Percentiles rank a stretch among this genome's conserved stretches.
Evolutionary conservation across 2,888 invertebrate genomes (phyloP).

Genomic region (Brassicogethes aeneus): DNA sequence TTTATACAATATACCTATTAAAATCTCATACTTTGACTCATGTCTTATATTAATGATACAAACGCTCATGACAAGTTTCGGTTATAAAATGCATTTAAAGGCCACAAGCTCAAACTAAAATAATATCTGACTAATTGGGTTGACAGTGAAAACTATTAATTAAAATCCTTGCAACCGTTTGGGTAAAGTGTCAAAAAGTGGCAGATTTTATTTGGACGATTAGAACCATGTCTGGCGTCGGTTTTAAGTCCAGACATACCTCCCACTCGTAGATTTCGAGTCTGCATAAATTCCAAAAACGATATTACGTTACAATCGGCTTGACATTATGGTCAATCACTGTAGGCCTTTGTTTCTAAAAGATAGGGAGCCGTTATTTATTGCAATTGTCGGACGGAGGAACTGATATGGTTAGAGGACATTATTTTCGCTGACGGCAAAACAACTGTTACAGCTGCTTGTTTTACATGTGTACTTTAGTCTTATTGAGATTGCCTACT

Average conservation of each 20-base stretch:
- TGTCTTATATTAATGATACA: too few species aligned
- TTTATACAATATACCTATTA: too few species aligned
- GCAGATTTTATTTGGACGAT: neutral
- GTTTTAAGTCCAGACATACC: neutral
- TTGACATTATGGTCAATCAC: neutral
- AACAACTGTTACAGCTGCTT: neutral
- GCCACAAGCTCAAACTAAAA: too few species aligned
- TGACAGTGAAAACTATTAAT: neutral
- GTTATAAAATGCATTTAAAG: too few species aligned
- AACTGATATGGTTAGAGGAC: neutral
- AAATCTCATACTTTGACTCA: too few species aligned
- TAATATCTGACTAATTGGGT: neutral
- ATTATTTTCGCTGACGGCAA: conserved; percentile 1
- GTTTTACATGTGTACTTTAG: neutral
- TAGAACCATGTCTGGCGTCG: neutral
- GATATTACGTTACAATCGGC: neutral
- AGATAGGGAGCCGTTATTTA: neutral
- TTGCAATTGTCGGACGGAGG: neutral
- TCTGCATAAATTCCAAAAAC: neutral
- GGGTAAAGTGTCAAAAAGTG: neutral
- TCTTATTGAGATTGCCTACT: too few species aligned
- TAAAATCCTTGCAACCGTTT: neutral
- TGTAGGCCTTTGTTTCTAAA: neutral
- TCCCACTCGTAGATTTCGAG: neutral
- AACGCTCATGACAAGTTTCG: too few species aligned